Conservation (phyloP, 2,797 vertebrate species). For the Gambusia yucatana region DNA sequence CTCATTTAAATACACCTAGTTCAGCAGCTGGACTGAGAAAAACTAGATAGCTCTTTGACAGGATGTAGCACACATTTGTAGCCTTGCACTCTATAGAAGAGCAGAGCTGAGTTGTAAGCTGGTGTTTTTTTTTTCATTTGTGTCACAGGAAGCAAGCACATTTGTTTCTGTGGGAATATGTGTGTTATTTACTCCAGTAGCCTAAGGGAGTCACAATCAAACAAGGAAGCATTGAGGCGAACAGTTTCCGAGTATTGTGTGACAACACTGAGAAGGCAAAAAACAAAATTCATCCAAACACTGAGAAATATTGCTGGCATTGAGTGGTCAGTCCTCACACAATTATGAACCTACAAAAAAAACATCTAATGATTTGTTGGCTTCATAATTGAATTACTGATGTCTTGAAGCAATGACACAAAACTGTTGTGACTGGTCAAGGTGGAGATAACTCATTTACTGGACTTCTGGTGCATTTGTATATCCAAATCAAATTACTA, state of each 20-base stretch:
- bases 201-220: slow-evolving; percentile 42
- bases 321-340: slow-evolving; percentile 25
- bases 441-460: background rate
- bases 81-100: slow-evolving; percentile 26
- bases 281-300: slow-evolving; percentile 6
- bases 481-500: background rate
- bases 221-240: slow-evolving; percentile 56
- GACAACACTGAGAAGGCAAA: slow-evolving; percentile 24
- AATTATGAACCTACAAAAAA: background rate
- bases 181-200: slow-evolving; percentile 42
- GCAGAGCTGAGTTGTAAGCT: slow-evolving; percentile 48
- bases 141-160: slow-evolving; percentile 32
- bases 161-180: slow-evolving; percentile 30
- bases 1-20: slow-evolving; percentile 19
- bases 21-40: slow-evolving; percentile 35
- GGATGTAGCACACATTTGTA: slow-evolving; percentile 20
- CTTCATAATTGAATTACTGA: slow-evolving; percentile 10
- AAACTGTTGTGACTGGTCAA: background rate
- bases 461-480: background rate
- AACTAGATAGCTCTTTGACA: slow-evolving; percentile 35
- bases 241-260: slow-evolving; percentile 25
- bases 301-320: slow-evolving; percentile 54
- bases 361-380: background rate
- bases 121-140: slow-evolving; percentile 59
- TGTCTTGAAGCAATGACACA: background rate